Evolutionary conservation across 2,113 vertebrate species (phyloP).

Genomic region (Saccopteryx bilineata): DNA sequence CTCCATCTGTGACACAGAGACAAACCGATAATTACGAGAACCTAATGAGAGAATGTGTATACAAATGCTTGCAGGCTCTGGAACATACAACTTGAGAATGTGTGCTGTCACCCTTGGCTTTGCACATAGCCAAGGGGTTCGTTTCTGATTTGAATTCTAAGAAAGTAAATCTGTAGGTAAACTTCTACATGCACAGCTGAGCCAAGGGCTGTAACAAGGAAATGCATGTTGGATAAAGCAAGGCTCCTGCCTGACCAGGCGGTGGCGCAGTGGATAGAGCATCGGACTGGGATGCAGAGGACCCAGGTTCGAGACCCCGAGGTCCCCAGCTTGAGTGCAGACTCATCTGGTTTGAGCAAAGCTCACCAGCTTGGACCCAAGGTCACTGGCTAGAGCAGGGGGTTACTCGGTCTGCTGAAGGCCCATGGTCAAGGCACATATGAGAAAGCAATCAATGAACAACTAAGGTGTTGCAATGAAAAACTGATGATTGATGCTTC

Average conservation of each 20-base stretch:
- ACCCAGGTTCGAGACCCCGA: no score
- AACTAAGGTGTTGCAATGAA: no score
- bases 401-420: no score
- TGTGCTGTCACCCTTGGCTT: not conserved
- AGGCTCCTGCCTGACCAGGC: not conserved
- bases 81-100: not conserved
- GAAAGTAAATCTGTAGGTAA: not conserved
- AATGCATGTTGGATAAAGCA: not conserved
- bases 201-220: not conserved
- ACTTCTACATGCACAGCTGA: not conserved
- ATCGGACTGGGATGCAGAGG: no score
- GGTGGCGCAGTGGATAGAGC: no score
- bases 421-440: no score
- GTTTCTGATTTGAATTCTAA: slow-evolving; percentile 27
- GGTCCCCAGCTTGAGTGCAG: no score
- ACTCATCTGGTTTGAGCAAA: no score
- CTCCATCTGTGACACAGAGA: not conserved
- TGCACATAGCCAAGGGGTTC: not conserved
- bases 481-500: no score
- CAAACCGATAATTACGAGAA: not conserved
- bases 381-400: no score
- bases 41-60: not conserved
- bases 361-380: no score
- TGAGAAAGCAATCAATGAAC: no score
- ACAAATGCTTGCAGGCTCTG: not conserved